phyloP scores from a whole-genome alignment of 2,888 invertebrate genomes.

The Tipula confusa region DNA sequence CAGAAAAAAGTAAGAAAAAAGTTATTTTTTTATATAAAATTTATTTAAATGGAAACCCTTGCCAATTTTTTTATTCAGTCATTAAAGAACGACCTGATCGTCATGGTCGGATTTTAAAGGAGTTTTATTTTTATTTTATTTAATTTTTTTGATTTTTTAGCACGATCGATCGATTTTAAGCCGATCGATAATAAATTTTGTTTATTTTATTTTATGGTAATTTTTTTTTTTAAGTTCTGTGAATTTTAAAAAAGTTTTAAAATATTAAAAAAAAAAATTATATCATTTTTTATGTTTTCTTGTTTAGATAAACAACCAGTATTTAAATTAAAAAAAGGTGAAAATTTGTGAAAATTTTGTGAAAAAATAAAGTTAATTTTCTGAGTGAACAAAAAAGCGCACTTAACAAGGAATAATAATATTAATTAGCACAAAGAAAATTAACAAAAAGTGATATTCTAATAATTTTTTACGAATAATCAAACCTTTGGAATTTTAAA shows the following conservation, averaged over 20 bases:
- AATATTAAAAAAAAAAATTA: neutral
- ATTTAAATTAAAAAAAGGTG: no score
- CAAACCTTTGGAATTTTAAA: neutral
- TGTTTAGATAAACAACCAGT: neutral
- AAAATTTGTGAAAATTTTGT: constrained; percentile 13
- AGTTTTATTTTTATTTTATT: neutral
- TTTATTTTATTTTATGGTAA: constrained; percentile 9
- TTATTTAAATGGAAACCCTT: constrained; percentile 28
- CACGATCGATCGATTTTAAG: neutral
- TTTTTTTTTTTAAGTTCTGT: neutral
- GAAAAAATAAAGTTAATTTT: neutral
- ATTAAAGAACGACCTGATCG: constrained; percentile 25
- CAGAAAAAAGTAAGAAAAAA: neutral
- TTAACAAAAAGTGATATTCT: neutral
- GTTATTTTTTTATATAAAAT: neutral
- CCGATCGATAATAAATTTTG: neutral
- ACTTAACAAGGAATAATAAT: neutral
- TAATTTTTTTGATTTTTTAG: neutral
- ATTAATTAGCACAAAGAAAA: neutral
- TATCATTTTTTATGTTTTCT: neutral
- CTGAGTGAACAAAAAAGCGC: neutral
- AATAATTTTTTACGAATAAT: neutral
- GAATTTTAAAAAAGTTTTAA: neutral
- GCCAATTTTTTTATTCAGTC: constrained; percentile 27
- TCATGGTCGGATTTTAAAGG: constrained; percentile 10